phyloP scores from a whole-genome alignment of 2,888 invertebrate genomes.

The Philereme vetulata region DNA sequence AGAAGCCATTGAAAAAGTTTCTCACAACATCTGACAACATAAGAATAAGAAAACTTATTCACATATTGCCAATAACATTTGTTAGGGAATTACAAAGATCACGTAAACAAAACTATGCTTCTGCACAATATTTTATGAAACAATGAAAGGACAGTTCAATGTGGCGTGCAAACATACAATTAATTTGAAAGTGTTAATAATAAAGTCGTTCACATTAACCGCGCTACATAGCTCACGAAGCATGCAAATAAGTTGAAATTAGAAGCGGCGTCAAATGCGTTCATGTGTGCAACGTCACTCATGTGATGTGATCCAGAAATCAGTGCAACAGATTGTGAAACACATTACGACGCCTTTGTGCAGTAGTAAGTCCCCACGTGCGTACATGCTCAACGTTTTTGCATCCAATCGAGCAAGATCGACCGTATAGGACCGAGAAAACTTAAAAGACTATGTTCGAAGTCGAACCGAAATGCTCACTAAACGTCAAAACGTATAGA shows the following conservation, averaged over 20 bases:
- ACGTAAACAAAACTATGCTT: background rate
- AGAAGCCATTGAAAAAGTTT: slow-evolving; percentile 11
- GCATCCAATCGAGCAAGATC: too few relatives aligned
- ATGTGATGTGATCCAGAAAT: slow-evolving; percentile 5
- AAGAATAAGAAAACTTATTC: background rate
- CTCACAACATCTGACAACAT: slow-evolving; percentile 3
- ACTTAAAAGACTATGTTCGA: too few relatives aligned
- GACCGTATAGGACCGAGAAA: too few relatives aligned
- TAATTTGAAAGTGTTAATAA: slow-evolving; percentile 18
- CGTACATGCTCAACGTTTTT: too few relatives aligned
- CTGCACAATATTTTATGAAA: background rate
- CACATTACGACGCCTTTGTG: slow-evolving; percentile 1
- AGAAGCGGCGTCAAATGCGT: slow-evolving; percentile 1
- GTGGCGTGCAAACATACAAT: slow-evolving; percentile 17
- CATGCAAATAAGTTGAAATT: slow-evolving; percentile 10
- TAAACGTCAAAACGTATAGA: too few relatives aligned
- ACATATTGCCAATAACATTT: slow-evolving; percentile 2
- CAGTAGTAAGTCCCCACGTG: background rate
- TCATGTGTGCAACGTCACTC: background rate
- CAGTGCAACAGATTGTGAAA: slow-evolving; percentile 8
- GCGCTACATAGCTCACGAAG: slow-evolving; percentile 7
- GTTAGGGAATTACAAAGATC: background rate
- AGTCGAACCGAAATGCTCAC: too few relatives aligned
- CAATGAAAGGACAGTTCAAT: background rate
- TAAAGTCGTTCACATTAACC: slow-evolving; percentile 3